Evolutionary conservation across 2,113 vertebrate species (phyloP), one percentile per base, ranked within the genome.

Genomic region (Cyprinodon variegatus): DNA sequence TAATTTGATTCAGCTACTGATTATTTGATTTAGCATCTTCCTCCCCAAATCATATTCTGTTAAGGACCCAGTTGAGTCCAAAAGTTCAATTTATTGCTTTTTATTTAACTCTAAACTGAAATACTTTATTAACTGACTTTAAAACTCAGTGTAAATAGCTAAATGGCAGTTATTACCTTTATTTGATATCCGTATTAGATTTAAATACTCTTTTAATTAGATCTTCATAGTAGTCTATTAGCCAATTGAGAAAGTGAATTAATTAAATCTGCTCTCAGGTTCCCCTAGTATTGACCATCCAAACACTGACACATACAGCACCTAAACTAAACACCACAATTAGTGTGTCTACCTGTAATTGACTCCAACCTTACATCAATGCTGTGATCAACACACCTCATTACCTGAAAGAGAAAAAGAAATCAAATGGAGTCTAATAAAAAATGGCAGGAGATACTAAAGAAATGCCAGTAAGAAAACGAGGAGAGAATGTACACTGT

Each of bases 291-390:
- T 20, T 59, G 38, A 22, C 43, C n/a, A 65, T 5, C 40, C 46
- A 76, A 7, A 43, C 62, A 64, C 45, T 48, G 36, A 66, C 68
- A 38, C n/a, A 2, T 12, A 72, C 75, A 76, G 68, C 20, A 57
- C 69, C 76, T 50, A 79, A 71, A 63, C 68, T 65, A 57, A 78
- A 76, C 60, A 80, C 70, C 57, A 72, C 60, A 73, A 53, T 86
- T 87, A 48, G 68, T 81, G 75, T 79, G 77, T 83, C 40, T 72
- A 86, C 86, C 77, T 88, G 82, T 88, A 89, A 89, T 92, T 88
- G 90, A 81, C 72, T 77, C 59, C 68, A 83, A 79, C 68, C 79
- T 64, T 22, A 72, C 74, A 71, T 91, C 71, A 71, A 60, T 83
- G 79, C 81, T 84, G 72, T 82, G 74, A 90, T 87, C 83, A 85